These are phyloP conservation scores for Engraulis encrasicolus DNA, from an alignment of 2,113 vertebrate genomes.

Conservation along the genomic window DNA sequence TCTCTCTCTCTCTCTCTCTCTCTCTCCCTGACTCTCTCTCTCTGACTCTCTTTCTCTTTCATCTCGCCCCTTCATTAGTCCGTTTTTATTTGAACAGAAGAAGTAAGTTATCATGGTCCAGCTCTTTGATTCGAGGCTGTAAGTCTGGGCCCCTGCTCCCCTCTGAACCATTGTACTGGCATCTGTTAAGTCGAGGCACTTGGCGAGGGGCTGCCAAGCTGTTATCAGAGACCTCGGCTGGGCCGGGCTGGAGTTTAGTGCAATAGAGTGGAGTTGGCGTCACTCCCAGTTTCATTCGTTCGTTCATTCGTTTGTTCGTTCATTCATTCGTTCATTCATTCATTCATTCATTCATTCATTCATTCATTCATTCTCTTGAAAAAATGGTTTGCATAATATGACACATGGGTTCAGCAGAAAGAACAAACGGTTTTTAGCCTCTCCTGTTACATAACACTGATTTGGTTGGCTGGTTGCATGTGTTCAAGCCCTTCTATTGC, in stretches of 20 bases:
- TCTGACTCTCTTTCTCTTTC: neutral
- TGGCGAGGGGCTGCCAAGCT: neutral
- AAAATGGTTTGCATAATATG: neutral
- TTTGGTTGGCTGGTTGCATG: no score
- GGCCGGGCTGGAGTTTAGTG: neutral
- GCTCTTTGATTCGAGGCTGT: neutral
- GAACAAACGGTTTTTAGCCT: no score
- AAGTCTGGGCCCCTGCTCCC: neutral
- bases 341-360: no score
- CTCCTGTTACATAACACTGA: no score
- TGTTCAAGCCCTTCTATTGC: no score
- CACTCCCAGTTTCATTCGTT: neutral
- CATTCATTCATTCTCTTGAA: neutral
- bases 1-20: neutral
- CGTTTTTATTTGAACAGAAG: neutral
- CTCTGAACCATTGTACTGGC: neutral
- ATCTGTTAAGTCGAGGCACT: neutral
- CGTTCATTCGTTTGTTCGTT: no score
- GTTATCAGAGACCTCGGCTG: no score
- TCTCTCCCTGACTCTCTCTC: neutral
- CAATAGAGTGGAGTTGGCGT: neutral
- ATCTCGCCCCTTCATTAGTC: slow-evolving; percentile 6
- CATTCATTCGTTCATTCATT: no score
- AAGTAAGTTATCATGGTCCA: neutral
- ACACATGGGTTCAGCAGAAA: neutral